phyloP scores from a whole-genome alignment of 2,113 vertebrate genomes.

The Cisticola juncidis region DNA sequence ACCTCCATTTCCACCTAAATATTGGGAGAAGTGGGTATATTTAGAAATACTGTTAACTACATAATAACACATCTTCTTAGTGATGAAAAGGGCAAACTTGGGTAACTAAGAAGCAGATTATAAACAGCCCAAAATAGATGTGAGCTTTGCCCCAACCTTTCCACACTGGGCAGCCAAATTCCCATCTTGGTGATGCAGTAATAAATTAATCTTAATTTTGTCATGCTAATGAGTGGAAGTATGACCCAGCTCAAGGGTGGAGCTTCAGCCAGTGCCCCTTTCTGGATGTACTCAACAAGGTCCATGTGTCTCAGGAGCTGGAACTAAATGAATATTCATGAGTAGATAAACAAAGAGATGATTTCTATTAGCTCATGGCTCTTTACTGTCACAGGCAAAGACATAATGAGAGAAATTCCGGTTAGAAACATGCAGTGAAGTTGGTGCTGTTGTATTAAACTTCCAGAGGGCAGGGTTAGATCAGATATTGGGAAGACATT shows the following conservation, averaged over 20 bases:
- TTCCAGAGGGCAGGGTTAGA: background rate
- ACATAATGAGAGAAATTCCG: background rate
- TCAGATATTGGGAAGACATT: background rate
- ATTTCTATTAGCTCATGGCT: background rate
- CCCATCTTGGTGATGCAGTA: background rate
- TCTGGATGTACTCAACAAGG: background rate
- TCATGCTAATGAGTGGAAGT: background rate
- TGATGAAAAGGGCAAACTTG: constrained; percentile 21
- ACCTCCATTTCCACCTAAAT: background rate
- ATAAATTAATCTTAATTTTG: background rate
- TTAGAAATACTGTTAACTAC: background rate
- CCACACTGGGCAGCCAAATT: background rate
- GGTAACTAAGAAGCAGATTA: constrained; percentile 54
- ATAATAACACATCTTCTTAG: background rate
- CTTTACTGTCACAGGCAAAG: background rate
- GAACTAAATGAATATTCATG: background rate
- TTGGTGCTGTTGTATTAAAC: background rate
- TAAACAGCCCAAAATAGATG: constrained; percentile 58
- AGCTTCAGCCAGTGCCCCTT: background rate
- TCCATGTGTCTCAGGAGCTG: fast-evolving
- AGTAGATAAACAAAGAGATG: background rate
- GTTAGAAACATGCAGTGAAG: background rate
- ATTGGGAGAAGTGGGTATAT: background rate
- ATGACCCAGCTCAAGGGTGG: background rate
- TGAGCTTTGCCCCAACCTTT: constrained; percentile 16